Evolutionary conservation across 1,140 invertebrate species (phyloP), one percentile per base, ranked within the genome.

Genomic region (Dendroctonus ponderosae): DNA sequence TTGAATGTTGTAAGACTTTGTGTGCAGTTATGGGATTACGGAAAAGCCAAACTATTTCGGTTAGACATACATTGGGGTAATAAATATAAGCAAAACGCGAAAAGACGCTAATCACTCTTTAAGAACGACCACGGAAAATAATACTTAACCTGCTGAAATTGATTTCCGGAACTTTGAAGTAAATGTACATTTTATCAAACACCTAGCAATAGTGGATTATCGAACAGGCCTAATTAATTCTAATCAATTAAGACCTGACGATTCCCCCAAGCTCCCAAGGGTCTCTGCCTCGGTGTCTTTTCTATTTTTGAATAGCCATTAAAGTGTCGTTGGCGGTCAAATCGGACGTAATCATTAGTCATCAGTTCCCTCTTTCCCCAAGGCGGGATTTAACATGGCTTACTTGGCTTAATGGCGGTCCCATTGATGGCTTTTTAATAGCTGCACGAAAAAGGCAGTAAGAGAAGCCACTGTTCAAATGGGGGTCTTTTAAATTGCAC

Each of bases 401-500:
- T 72, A 75, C 66, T 74, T 66, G 61, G 63, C 58, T 69, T 75
- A 74, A 75, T 75, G 74, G 71, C 70, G 72, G 70, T 62, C 52
- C 59, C 63, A 65, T 62, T 77, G 74, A 77, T 77, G 74, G 69
- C 54, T 70, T 76, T 77, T 77, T 77, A 77, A 77, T 77, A 74
- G 63, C 14, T 50, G 50, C 42, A 26, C 11, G 51, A 3, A 53
- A 14, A 54, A 11, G 38, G 40, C 26, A 49, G 50, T 52, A 52
- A 53, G 61, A 42, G 61, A 12, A 54, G 38, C 48, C 5, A 52
- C 37, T 52, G 50, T 52, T 6, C 50, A 14, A 48, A 26, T 26
- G 26, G 26, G 26, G 26, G 1, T 26, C 26, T 26, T 26, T 3
- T 26, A 26, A 26, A 26, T 26, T 26, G 26, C 26, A 26, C 26